Conservation (phyloP, 2,797 vertebrate genomes). For the Tympanoctomys barrerae region DNA sequence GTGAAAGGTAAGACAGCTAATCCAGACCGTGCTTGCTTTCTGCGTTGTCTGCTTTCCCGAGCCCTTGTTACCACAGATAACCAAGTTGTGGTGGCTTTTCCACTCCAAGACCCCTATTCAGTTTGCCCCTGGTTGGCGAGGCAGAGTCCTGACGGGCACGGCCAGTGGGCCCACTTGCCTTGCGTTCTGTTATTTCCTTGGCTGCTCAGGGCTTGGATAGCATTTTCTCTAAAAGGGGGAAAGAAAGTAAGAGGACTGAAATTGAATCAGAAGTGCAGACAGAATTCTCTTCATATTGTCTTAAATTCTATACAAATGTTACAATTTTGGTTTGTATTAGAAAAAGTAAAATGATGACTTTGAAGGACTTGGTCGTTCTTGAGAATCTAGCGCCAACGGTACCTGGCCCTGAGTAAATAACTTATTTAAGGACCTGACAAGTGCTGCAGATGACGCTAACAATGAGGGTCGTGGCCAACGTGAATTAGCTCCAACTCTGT, state of each 20-base stretch:
- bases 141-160: background rate
- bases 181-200: constrained; percentile 31
- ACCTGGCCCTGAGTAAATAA: background rate
- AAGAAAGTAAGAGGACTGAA: background rate
- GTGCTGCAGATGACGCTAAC: background rate
- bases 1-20: background rate
- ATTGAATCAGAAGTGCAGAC: background rate
- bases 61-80: background rate
- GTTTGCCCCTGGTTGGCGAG: constrained; percentile 29
- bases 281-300: background rate
- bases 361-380: background rate
- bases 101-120: constrained; percentile 7
- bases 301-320: constrained; percentile 4
- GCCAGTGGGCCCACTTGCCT: background rate
- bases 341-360: background rate
- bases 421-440: constrained; percentile 28
- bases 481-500: background rate
- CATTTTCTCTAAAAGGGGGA: background rate
- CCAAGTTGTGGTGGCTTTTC: background rate
- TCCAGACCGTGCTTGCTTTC: background rate
- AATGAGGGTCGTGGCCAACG: background rate
- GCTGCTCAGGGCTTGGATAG: background rate
- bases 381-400: background rate
- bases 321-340: background rate
- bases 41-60: background rate